Evolutionary conservation across 2,888 invertebrate species (phyloP).

Genomic region (Mactromeris polynyma): DNA sequence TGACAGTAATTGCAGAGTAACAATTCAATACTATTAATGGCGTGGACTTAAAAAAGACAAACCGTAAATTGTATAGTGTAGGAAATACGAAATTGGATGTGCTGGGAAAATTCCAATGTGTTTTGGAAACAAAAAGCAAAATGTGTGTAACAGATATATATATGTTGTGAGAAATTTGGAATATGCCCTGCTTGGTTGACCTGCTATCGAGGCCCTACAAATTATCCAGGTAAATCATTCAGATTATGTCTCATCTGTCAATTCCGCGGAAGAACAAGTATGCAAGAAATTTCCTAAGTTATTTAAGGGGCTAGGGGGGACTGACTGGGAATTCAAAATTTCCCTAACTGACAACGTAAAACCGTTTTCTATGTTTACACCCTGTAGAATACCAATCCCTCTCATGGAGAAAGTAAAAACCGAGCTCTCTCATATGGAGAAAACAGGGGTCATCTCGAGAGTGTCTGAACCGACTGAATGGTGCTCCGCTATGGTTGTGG

Average conservation of each 20-base stretch:
- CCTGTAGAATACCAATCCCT: slow-evolving; percentile 49
- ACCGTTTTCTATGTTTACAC: slow-evolving; percentile 39
- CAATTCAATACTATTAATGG: background rate
- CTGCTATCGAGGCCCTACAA: slow-evolving; percentile 29
- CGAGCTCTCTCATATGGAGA: slow-evolving; percentile 11
- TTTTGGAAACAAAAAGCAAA: background rate
- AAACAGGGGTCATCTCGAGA: background rate
- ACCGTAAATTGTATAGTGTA: background rate
- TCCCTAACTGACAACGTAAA: slow-evolving; percentile 24
- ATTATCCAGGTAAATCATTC: slow-evolving; percentile 7
- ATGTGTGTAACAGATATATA: background rate
- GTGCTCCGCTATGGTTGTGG: background rate
- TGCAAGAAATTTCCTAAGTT: slow-evolving; percentile 32
- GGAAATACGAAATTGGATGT: slow-evolving; percentile 24
- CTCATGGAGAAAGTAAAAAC: slow-evolving; percentile 44
- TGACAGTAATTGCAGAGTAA: slow-evolving; percentile 34
- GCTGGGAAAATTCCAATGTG: slow-evolving; percentile 27
- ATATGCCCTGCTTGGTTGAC: slow-evolving; percentile 34
- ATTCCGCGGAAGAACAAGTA: slow-evolving; percentile 2
- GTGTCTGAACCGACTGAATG: slow-evolving; percentile 14
- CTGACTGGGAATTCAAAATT: slow-evolving; percentile 38
- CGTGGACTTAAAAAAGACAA: background rate
- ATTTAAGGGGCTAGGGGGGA: slow-evolving; percentile 37
- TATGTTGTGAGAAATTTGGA: background rate
- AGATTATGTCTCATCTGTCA: slow-evolving; percentile 29